These are phyloP conservation scores for Argya squamiceps DNA, from an alignment of 2,797 vertebrate species.

Conservation along the genomic window DNA sequence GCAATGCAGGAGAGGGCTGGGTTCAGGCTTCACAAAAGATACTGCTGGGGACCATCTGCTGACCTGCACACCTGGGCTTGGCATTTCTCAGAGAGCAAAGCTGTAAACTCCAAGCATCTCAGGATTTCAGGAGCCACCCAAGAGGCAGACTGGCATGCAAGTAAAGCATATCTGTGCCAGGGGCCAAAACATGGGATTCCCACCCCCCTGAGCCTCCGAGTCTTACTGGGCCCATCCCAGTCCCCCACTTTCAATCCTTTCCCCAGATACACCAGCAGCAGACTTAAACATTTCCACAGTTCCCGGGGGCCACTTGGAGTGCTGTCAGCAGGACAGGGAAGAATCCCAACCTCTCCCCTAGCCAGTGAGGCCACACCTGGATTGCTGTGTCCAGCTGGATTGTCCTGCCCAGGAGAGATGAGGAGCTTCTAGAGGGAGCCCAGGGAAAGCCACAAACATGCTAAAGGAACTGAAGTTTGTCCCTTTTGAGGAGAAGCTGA, in stretches of 20 bases:
- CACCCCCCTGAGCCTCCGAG: not conserved
- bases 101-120: not conserved
- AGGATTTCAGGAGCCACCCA: rapidly evolving
- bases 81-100: not conserved
- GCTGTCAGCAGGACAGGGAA: not conserved
- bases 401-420: not conserved
- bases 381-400: not conserved
- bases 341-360: not conserved
- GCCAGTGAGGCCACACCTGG: not conserved
- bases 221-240: not conserved
- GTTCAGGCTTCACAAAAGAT: not conserved
- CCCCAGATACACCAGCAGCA: not conserved
- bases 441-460: not conserved
- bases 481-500: not conserved
- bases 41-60: not conserved
- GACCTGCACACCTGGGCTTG: not conserved
- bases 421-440: not conserved
- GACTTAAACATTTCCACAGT: not conserved
- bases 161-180: not conserved
- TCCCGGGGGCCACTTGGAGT: not conserved
- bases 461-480: not conserved
- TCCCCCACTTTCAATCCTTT: not conserved
- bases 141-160: not conserved
- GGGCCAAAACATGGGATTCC: not conserved
- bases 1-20: not conserved